Base-by-base conservation (phyloP, 2,113 vertebrate species). In the Solea senegalensis region DNA sequence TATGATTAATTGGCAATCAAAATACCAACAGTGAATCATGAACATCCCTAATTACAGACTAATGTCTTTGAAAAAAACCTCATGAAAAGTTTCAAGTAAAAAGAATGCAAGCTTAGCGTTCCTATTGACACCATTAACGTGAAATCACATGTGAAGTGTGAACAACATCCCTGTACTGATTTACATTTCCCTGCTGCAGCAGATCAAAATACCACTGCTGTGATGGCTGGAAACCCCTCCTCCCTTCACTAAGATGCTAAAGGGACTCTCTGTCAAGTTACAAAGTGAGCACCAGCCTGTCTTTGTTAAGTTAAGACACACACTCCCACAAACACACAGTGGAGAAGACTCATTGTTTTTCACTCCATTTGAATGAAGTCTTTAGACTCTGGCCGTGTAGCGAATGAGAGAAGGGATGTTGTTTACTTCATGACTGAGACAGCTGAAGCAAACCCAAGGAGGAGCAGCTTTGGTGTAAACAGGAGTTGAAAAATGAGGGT, bases 261-360 rank as follows among this genome's bases (percentile, higher is more conserved):
- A 56, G 21, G 9, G 40, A 7, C 57, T 67, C 64, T 64, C 64
- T 64, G 56, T 84, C 63, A 67, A 62, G 63, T 68, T 69, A 65
- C 72, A 74, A 74, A 74, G n/a, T 3, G 8, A 75, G 63, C 69
- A 59, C 67, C 76, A 46, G 56, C 26, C 54, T 77, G 7, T 54
- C 70, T 78, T 84, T 90, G 82, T 81, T 67, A 50, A 57, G 59
- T 46, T 16, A 55, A 67, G 69, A 82, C 55, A 62, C 83, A 69
- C 83, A 69, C 74, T 69, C 60, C 74, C 81, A 58, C 73, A 66
- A 50, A 74, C 80, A 65, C 65, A 66, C n/a, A 44, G 70, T 66
- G 51, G 27, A 52, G 73, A 65, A 41, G 46, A 56, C 27, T 62
- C 46, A 54, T 69, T 89, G 81, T 62, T 78, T 84, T 45, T 49